Percentiles rank a stretch among this genome's conserved stretches.
phyloP scores from a whole-genome alignment of 2,797 vertebrate species.

The Lacerta viridis region DNA sequence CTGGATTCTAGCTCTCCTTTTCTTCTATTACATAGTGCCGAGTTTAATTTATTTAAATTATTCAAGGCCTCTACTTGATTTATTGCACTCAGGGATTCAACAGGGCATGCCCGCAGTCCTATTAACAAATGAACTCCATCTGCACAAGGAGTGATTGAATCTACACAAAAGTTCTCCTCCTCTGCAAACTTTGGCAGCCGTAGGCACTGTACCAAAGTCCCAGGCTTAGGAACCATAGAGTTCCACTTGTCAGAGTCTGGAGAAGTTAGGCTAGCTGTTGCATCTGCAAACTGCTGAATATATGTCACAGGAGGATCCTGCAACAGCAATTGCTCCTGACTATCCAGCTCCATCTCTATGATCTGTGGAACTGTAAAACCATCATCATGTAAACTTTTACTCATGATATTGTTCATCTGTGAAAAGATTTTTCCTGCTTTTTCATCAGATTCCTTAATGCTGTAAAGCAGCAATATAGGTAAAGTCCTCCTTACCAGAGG shows the following conservation, averaged over 20 bases:
- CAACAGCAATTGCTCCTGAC: constrained; percentile 95
- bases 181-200: constrained; percentile 95
- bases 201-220: constrained; percentile 95
- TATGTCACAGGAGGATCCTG: constrained; percentile 99
- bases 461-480: constrained; percentile 95
- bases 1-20: constrained; percentile 89
- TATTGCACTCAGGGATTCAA: constrained; percentile 93
- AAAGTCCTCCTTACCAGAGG: constrained; percentile 93
- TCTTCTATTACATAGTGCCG: constrained; percentile 93
- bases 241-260: constrained; percentile 96
- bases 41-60: constrained; percentile 98
- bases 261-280: constrained; percentile 89
- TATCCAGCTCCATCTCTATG: constrained; percentile 99
- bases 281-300: constrained; percentile 98
- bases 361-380: constrained; percentile 99
- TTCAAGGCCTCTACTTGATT: constrained; percentile 99
- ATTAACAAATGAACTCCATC: constrained; percentile 97
- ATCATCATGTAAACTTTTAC: constrained; percentile 97
- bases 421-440: constrained; percentile 97
- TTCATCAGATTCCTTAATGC: constrained; percentile 97
- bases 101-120: constrained; percentile 90
- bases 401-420: constrained; percentile 98
- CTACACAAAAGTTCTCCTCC: constrained; percentile 95
- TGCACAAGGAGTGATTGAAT: constrained; percentile 97
- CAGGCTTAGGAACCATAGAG: constrained; percentile 92